Conservation (phyloP, 2,888 invertebrate genomes). For the Dione vanillae region DNA sequence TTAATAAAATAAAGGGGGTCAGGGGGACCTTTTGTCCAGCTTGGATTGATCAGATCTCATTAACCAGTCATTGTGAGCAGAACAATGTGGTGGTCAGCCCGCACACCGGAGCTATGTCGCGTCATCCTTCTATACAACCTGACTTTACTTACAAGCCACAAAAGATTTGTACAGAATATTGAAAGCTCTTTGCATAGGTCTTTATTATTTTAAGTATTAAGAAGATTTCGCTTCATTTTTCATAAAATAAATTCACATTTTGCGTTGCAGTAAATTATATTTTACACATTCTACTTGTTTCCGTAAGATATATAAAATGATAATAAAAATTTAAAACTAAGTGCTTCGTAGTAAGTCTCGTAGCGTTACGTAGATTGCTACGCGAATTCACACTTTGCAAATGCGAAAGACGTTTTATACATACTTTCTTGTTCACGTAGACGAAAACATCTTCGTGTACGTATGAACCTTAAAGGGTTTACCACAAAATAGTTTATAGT, state of each 20-base stretch:
- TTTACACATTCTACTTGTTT: not conserved
- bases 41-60: conserved; percentile 82
- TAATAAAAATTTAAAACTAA: conserved; percentile 19
- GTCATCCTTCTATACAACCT: conserved; percentile 58
- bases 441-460: no score
- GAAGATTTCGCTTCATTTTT: not conserved
- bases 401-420: not conserved
- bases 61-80: conserved; percentile 81
- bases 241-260: not conserved
- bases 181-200: not conserved
- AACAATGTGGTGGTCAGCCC: conserved; percentile 67
- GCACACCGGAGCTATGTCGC: conserved; percentile 60
- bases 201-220: not conserved
- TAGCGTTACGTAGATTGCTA: conserved; percentile 43
- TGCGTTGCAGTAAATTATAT: not conserved
- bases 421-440: no score
- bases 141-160: conserved; percentile 30
- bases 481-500: not conserved
- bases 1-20: conserved; percentile 80
- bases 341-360: conserved; percentile 35
- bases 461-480: not conserved
- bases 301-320: not conserved
- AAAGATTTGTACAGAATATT: conserved; percentile 21
- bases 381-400: conserved; percentile 27
- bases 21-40: conserved; percentile 75